Conservation (phyloP, 2,113 vertebrate species). For the Pachyramphus minor region DNA sequence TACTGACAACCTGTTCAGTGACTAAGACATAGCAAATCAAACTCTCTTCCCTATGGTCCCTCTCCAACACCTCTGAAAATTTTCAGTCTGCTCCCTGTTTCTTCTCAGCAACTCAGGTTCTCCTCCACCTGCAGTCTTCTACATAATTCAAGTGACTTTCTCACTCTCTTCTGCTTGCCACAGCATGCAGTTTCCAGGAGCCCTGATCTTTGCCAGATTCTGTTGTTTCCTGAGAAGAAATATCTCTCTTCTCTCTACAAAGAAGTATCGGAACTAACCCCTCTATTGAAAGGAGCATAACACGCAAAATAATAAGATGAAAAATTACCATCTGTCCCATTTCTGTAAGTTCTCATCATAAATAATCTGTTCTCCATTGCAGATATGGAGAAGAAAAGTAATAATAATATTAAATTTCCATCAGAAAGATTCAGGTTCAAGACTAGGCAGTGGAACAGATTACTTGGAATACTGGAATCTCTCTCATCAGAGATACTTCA, state of each 20-base stretch:
- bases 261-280: not conserved
- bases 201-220: not conserved
- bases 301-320: not conserved
- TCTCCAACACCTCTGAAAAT: not conserved
- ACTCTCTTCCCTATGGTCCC: not conserved
- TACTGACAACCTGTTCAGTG: not conserved
- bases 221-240: not conserved
- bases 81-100: not conserved
- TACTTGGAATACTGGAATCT: not conserved
- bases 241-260: not conserved
- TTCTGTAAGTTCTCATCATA: not conserved
- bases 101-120: not conserved
- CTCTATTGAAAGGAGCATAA: not conserved
- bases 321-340: not conserved
- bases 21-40: not conserved
- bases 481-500: not conserved
- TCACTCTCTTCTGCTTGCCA: not conserved
- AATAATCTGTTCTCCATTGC: not conserved
- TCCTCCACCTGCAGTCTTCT: slow-evolving; percentile 4
- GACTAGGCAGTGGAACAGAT: not conserved
- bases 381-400: not conserved
- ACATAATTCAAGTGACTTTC: not conserved
- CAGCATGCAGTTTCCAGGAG: not conserved
- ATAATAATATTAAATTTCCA: not conserved
- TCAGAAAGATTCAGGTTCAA: not conserved